Conservation (phyloP, 2,797 vertebrate genomes). For the Hyperoplus immaculatus region DNA sequence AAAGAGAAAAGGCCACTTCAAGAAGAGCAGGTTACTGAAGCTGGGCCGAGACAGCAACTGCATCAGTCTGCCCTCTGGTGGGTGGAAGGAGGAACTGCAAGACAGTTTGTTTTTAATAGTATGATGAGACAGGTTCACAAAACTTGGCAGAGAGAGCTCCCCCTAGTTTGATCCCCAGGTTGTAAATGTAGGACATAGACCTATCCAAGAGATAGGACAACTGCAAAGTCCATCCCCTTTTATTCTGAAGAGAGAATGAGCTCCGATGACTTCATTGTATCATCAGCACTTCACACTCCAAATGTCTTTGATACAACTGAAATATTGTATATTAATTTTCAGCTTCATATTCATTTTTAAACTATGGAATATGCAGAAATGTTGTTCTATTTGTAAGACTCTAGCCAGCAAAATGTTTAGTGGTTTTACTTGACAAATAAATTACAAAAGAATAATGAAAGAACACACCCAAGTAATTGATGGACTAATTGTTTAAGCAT, state of each 20-base stretch:
- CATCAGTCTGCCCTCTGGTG: slow-evolving; percentile 95
- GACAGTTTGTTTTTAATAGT: background rate
- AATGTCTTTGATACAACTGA: background rate
- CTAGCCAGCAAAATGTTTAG: background rate
- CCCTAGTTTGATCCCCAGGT: slow-evolving; percentile 2
- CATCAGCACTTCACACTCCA: background rate
- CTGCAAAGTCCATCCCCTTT: background rate
- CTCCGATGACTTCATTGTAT: background rate
- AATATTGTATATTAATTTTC: background rate
- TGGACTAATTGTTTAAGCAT: background rate
- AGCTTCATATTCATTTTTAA: background rate
- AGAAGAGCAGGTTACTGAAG: slow-evolving; percentile 89
- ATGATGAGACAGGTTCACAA: background rate
- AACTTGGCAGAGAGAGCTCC: background rate
- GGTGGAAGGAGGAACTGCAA: slow-evolving; percentile 59
- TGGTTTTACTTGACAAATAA: slow-evolving; percentile 3
- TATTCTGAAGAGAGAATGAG: background rate
- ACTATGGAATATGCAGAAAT: background rate
- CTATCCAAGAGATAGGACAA: no score
- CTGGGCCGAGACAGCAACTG: slow-evolving; percentile 91
- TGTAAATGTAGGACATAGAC: background rate
- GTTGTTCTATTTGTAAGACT: background rate
- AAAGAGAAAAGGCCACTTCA: slow-evolving; percentile 93
- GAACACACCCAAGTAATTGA: background rate
- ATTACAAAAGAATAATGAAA: background rate